A percentile compares a stretch with the other conserved stretches of the same genome.
phyloP scores from a whole-genome alignment of 1,140 invertebrate species.

The Micrasema minimum region DNA sequence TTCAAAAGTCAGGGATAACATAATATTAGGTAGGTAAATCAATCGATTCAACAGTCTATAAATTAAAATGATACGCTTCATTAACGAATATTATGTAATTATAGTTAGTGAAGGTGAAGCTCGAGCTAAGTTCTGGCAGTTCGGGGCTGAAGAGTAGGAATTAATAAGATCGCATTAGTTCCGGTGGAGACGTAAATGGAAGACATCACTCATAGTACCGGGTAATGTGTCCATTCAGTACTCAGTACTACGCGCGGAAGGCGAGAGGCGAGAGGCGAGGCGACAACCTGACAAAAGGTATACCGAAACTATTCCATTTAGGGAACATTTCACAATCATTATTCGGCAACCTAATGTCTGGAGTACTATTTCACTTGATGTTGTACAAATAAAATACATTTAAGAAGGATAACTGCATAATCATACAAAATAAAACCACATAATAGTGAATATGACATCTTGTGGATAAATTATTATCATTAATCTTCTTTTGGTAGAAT shows the following conservation, averaged over 20 bases:
- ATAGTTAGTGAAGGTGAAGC: not conserved
- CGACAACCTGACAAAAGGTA: conserved; percentile 12
- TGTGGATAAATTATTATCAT: too few relatives aligned
- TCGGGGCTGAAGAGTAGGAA: not conserved
- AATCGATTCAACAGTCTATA: not conserved
- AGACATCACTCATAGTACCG: not conserved
- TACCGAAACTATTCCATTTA: not conserved
- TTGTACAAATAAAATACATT: too few relatives aligned
- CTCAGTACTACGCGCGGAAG: too few relatives aligned
- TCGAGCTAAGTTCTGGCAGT: not conserved
- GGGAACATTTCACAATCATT: not conserved
- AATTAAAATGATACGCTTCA: too few relatives aligned
- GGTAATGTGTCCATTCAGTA: not conserved
- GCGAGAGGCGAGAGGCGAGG: not conserved
- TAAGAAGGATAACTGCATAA: too few relatives aligned
- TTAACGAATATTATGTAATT: not conserved
- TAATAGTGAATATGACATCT: too few relatives aligned
- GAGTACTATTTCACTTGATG: too few relatives aligned
- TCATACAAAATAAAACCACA: too few relatives aligned
- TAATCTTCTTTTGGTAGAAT: too few relatives aligned
- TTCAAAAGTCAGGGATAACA: not conserved
- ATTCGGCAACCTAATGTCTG: not conserved
- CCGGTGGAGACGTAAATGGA: conserved; percentile 17
- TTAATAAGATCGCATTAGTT: conserved; percentile 20
- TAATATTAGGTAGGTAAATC: not conserved